Evolutionary conservation across 2,113 vertebrate genomes (phyloP).

Genomic region (Seriola rivoliana): DNA sequence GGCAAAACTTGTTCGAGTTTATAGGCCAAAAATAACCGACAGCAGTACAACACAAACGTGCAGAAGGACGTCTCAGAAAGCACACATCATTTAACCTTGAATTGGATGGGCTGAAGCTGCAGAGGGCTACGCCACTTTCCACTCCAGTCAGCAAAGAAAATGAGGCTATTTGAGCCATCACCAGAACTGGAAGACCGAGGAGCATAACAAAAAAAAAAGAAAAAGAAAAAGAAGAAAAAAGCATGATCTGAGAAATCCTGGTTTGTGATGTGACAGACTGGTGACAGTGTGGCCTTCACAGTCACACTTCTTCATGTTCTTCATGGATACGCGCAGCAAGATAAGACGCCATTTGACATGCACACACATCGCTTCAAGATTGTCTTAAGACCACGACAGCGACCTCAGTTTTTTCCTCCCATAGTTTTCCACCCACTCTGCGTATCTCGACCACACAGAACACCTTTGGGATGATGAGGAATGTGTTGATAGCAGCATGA

Average conservation of each 20-base stretch:
- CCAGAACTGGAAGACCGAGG: constrained; percentile 17
- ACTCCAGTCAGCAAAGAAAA: constrained; percentile 69
- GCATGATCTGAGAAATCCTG: constrained; percentile 8
- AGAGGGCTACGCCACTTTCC: constrained; percentile 48
- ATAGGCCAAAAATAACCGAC: constrained; percentile 65
- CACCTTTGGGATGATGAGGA: constrained; percentile 52
- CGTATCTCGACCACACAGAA: constrained; percentile 49
- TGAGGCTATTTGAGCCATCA: constrained; percentile 47
- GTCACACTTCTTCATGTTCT: neutral
- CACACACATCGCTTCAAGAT: neutral
- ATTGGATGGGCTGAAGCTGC: constrained; percentile 56
- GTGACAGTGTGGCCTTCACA: constrained; percentile 29
- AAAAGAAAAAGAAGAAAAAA: constrained; percentile 46
- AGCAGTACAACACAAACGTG: constrained; percentile 37
- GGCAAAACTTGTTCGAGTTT: constrained; percentile 62
- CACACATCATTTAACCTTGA: constrained; percentile 73
- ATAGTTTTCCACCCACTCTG: neutral
- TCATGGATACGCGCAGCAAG: constrained; percentile 8
- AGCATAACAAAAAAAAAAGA: constrained; percentile 15
- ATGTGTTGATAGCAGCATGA: constrained; percentile 48
- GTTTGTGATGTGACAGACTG: constrained; percentile 19
- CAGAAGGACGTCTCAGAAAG: constrained; percentile 62
- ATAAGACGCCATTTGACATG: constrained; percentile 37
- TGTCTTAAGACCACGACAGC: constrained; percentile 25
- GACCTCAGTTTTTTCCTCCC: constrained; percentile 22